phyloP scores from a whole-genome alignment of 2,113 vertebrate species.

The Clarias macrocephalus region DNA sequence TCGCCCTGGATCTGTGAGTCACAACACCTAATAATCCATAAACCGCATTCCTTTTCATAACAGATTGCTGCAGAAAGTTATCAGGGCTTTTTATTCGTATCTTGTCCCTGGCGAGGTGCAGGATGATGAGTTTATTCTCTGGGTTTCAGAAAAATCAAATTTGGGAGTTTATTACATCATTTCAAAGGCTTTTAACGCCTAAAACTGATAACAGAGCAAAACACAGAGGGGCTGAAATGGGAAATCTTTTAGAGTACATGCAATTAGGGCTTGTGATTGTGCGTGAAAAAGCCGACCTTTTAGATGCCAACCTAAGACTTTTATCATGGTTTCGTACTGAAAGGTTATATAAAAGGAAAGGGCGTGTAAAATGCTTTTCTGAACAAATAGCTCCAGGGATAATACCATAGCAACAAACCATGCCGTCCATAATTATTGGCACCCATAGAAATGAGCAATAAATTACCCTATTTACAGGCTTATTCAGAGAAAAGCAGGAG shows the following conservation, averaged over 20 bases:
- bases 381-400: not conserved
- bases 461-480: not conserved
- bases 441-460: not conserved
- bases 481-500: not conserved
- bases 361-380: not conserved
- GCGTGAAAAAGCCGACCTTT: conserved; percentile 43
- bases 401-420: not conserved
- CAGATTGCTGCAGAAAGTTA: not conserved
- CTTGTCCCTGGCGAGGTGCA: not conserved
- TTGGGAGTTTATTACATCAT: not conserved
- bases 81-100: not conserved
- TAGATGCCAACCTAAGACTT: conserved; percentile 15
- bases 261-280: conserved; percentile 23
- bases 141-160: not conserved
- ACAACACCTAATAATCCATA: not conserved
- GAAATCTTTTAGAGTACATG: not conserved
- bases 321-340: conserved; percentile 33
- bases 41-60: not conserved
- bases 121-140: conserved; percentile 24
- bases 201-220: not conserved
- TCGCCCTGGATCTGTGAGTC: conserved; percentile 93
- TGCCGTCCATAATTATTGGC: not conserved
- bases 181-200: not conserved
- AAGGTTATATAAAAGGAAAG: conserved; percentile 15
- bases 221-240: not conserved